Evolutionary conservation across 2,888 invertebrate species (phyloP), one percentile per base, ranked within the genome.

Genomic region (Saturnia pavonia): DNA sequence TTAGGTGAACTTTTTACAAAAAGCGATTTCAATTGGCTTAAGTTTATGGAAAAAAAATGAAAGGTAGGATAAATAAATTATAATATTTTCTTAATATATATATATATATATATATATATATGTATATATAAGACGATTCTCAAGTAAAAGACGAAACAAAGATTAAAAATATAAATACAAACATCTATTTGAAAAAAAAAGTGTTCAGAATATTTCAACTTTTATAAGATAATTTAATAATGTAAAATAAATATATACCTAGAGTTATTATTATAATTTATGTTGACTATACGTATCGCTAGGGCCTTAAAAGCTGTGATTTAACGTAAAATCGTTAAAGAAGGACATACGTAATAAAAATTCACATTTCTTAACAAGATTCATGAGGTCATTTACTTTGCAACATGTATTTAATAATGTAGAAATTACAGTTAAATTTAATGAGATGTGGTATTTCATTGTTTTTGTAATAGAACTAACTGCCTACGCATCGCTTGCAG

Each of bases 371-470:
- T 65, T 40, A 65, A 68, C 51, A 40, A 68, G 16, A 68, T 54
- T 68, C 11, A 51, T 68, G 48, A 71, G 27, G n/a, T 57, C 43
- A 54, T 65, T 71, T 48, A 60, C 22, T 48, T 68, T 65, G 63
- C 60, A 71, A 67, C 45, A 68, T 45, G 57, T 63, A 6, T 19
- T 54, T 45, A 70, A 45, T 68, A 48, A 68, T 48, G 40, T 51
- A 70, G 65, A 51, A 45, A 65, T 65, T 63, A 71, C 66, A 71
- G 73, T 74, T 75, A 75, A 76, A 76, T 72, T 77, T 77, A 76
- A 82, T 79, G 80, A 83, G 82, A 81, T 77, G 80, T 83, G 78
- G 85, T 78, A 78, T 82, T 77, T 77, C 77, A 83, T 85, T 84
- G 83, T 88, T 85, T 87, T 79, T 85, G 79, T 76, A 86, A 85